A percentile compares a stretch with the other conserved stretches of the same genome.
Evolutionary conservation across 1,140 invertebrate species (phyloP).

Genomic region (Apis laboriosa): DNA sequence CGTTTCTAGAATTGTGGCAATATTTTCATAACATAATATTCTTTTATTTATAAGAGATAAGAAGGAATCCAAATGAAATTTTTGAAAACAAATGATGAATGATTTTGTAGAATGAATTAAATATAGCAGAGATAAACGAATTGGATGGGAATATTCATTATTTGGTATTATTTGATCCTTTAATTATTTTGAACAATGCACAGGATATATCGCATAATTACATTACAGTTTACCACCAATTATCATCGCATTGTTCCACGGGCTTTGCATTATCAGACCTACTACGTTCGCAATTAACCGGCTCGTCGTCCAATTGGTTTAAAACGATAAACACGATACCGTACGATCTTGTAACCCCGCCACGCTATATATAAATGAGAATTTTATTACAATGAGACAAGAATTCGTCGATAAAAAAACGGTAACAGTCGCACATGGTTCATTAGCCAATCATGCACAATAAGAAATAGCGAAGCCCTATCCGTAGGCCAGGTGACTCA

Average conservation of each 20-base stretch:
- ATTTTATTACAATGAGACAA: conserved; percentile 21
- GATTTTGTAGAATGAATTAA: not conserved
- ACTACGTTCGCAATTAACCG: conserved; percentile 32
- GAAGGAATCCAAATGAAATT: no score
- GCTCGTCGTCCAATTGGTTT: conserved; percentile 15
- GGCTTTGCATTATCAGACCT: not conserved
- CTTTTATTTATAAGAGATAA: no score
- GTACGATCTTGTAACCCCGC: not conserved
- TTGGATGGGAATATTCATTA: not conserved
- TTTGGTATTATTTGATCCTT: not conserved
- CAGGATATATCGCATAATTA: not conserved
- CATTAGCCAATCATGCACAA: conserved; percentile 41
- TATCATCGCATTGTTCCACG: conserved; percentile 25
- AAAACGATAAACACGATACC: conserved; percentile 21
- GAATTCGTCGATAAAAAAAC: not conserved
- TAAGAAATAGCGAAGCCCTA: conserved; percentile 33
- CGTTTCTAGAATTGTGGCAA: not conserved
- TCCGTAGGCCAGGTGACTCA: conserved; percentile 43
- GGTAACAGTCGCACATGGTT: conserved; percentile 5
- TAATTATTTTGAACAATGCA: conserved; percentile 18
- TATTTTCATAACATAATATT: not conserved
- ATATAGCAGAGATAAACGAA: not conserved
- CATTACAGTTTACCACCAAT: conserved; percentile 26
- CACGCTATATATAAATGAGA: not conserved
- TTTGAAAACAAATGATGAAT: no score